Evolutionary conservation across 2,888 invertebrate genomes (phyloP), one percentile per base, ranked within the genome.

Genomic region (Agonopterix heracliana): DNA sequence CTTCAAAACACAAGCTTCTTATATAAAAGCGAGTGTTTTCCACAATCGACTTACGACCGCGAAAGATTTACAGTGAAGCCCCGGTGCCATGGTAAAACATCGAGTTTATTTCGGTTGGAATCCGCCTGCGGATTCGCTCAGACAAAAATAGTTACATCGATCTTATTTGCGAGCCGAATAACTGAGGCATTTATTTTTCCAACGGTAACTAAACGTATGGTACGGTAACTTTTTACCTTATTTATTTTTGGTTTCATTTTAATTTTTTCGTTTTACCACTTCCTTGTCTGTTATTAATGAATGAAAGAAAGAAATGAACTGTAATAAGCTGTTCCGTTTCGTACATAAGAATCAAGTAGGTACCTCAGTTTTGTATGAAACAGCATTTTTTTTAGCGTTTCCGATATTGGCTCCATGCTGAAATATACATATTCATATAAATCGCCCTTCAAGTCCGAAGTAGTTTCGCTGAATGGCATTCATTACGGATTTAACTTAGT

Each of bases 121-220:
- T 85, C 78, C 74, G 80, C 78, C 78, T 78, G 81, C 79, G 78
- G 74, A 82, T 84, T 80, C 71, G 78, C 77, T 75, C 75, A 61
- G 78, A 71, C 81, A 61, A 77, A 84, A 86, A 86, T 87, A 87
- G 85, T 77, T 81, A 73, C 82, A 79, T 81, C 80, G 78, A 78
- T 83, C 79, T 81, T 83, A 83, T 84, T 78, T 71, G 75, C 74
- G 68, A 66, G 67, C 68, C 64, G 74, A 75, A 77, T 78, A 81
- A 78, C 78, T 2, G 41, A n/a, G 65, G 69, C 70, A 74, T 81
- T 79, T 82, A 77, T 78, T 82, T 81, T 74, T 68, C 64, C 68
- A 68, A 42, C 48, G 57, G 55, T 57, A 66, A 66, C 26, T n/a
- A n/a, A n/a, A n/a, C n/a, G n/a, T n/a, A 69, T 69, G 68, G 67